These are phyloP conservation scores for cat (Felis catus) DNA, from an alignment of 2,113 vertebrate species.

Conservation along the genomic window F.catus_Fca126_mat1.0 CM031428.1:57252501-57253000, in stretches of 20 bases:
- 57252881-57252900: background rate
- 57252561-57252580: background rate
- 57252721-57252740: background rate
- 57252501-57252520: background rate
- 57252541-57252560: background rate
- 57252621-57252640: background rate
- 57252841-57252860: background rate
- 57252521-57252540: background rate
- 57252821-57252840: background rate
- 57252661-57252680: background rate
- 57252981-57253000: background rate
- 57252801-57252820: rapidly evolving
- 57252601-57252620: background rate
- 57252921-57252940: background rate
- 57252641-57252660: background rate
- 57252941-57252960: background rate
- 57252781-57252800: background rate
- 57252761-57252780: background rate
- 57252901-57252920: background rate
- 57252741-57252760: background rate
- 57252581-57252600: background rate
- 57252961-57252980: background rate
- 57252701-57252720: rapidly evolving
- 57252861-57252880: background rate
- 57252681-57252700: background rate